Evolutionary conservation across 2,113 vertebrate genomes (phyloP).

Genomic region (Cariama cristata): DNA sequence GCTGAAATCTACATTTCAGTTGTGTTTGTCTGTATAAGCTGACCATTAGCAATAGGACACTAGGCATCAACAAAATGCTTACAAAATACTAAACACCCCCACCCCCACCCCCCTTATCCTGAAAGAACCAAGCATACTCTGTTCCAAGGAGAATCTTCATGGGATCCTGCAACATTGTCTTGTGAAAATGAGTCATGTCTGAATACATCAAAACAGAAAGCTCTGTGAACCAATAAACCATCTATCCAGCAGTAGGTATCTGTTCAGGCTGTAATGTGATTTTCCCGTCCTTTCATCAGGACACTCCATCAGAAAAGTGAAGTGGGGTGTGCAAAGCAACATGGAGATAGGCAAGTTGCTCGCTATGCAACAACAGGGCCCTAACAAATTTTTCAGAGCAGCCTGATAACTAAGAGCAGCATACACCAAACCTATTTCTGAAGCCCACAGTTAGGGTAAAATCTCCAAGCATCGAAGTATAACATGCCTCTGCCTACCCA

Average conservation of each 20-base stretch:
- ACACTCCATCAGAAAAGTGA: not conserved
- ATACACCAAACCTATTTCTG: not conserved
- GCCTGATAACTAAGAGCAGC: not conserved
- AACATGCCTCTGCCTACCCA: not conserved
- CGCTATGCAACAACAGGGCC: not conserved
- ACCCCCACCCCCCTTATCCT: not conserved
- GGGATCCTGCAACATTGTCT: not conserved
- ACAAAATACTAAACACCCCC: not conserved
- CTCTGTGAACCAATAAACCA: not conserved
- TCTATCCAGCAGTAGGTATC: not conserved
- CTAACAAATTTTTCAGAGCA: not conserved
- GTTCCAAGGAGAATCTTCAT: not conserved
- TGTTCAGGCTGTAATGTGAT: not conserved
- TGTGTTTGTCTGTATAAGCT: not conserved
- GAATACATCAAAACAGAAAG: not conserved
- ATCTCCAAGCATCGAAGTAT: not conserved
- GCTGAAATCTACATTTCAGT: not conserved
- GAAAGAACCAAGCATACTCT: not conserved
- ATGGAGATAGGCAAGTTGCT: not conserved
- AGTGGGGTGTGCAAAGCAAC: not conserved
- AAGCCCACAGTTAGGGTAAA: not conserved
- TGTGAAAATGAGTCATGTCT: not conserved
- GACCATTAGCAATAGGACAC: not conserved
- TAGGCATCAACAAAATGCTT: not conserved
- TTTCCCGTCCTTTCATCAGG: not conserved